These are phyloP conservation scores for Heteromurus nitidus DNA, from an alignment of 2,888 invertebrate species.

Conservation along the genomic window DNA sequence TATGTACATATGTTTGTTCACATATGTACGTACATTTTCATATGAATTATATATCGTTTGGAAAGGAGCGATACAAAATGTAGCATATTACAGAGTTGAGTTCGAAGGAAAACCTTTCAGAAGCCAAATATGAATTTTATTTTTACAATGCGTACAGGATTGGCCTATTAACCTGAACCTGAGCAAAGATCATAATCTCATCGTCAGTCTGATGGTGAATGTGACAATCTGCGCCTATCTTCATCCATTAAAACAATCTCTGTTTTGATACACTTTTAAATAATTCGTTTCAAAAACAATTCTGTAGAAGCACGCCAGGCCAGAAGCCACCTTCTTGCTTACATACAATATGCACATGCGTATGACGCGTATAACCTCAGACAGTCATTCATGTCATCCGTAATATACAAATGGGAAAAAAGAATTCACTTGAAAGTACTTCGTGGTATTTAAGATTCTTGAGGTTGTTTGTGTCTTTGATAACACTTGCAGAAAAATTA, in stretches of 20 bases:
- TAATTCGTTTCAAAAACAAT: not conserved
- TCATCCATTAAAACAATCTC: too few relatives aligned
- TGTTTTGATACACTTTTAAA: too few relatives aligned
- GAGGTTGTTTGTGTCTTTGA: not conserved
- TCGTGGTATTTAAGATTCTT: conserved; percentile 7
- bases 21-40: too few relatives aligned
- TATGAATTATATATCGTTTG: too few relatives aligned
- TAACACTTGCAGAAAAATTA: conserved; percentile 38
- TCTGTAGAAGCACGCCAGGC: not conserved
- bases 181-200: not conserved
- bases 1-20: too few relatives aligned
- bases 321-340: not conserved
- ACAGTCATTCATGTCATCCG: not conserved
- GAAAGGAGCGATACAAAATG: too few relatives aligned
- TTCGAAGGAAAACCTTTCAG: too few relatives aligned
- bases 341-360: not conserved
- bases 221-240: too few relatives aligned
- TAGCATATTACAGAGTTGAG: too few relatives aligned
- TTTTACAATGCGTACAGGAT: too few relatives aligned
- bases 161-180: conserved; percentile 12
- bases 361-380: not conserved
- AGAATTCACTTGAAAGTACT: conserved; percentile 9
- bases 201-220: too few relatives aligned
- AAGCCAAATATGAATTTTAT: too few relatives aligned
- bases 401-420: not conserved